These are phyloP conservation scores for Chrysolophus pictus DNA, from an alignment of 2,797 vertebrate species.

Conservation along the genomic window DNA sequence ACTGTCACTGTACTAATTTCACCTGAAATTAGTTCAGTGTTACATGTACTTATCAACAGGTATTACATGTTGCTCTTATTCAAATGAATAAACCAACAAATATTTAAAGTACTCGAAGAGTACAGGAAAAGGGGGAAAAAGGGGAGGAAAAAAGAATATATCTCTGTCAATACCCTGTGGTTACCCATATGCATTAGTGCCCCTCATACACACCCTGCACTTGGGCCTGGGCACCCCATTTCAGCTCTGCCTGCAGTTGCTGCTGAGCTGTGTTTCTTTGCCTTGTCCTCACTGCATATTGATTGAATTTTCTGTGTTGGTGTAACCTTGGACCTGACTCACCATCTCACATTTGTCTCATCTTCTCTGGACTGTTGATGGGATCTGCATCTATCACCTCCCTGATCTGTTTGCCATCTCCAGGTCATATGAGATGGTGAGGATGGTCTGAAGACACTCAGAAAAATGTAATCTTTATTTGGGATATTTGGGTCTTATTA, in stretches of 20 bases:
- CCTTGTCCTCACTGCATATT: background rate
- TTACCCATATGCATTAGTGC: fast-evolving
- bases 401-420: background rate
- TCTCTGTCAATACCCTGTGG: background rate
- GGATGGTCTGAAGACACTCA: background rate
- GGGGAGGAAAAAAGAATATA: fast-evolving
- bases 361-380: background rate
- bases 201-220: background rate
- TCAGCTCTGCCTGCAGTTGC: background rate
- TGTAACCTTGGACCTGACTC: background rate
- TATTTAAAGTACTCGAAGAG: conserved; percentile 14
- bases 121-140: background rate
- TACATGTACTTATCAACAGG: conserved; percentile 44
- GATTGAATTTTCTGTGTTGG: background rate
- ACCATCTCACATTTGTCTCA: fast-evolving
- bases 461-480: background rate
- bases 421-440: background rate
- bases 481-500: background rate
- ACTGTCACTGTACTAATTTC: background rate
- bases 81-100: conserved; percentile 15
- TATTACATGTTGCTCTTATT: background rate
- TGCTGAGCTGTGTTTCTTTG: background rate
- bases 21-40: too few species aligned
- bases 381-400: background rate
- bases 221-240: background rate